A percentile compares a stretch with the other conserved stretches of the same genome.
Evolutionary conservation across 2,888 invertebrate genomes (phyloP).

Genomic region (Cryptocephalus moraei): DNA sequence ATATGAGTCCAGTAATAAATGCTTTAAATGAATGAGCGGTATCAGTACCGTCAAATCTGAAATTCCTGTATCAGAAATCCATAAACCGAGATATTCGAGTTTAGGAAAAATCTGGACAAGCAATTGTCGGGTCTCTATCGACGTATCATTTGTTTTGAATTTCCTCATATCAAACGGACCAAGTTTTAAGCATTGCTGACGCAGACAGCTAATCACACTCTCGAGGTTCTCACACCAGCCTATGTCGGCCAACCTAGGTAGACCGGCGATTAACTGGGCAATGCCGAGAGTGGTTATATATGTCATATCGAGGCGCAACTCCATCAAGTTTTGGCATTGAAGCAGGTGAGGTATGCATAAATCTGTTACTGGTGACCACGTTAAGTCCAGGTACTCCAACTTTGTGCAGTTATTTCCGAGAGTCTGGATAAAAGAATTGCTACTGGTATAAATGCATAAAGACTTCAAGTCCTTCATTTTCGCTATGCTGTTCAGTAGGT

Average conservation of each 20-base stretch:
- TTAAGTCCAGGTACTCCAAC: conserved; percentile 50
- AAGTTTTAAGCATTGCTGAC: conserved; percentile 40
- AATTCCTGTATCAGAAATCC: conserved; percentile 55
- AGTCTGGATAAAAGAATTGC: conserved; percentile 55
- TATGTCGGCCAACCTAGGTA: conserved; percentile 54
- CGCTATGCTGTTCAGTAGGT: conserved; percentile 50
- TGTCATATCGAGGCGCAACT: conserved; percentile 57
- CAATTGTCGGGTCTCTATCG: conserved; percentile 51
- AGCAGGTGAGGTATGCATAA: conserved; percentile 51
- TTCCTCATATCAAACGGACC: conserved; percentile 48
- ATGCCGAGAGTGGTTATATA: conserved; percentile 55
- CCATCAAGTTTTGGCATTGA: conserved; percentile 46
- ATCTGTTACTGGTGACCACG: conserved; percentile 61
- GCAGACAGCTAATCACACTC: conserved; percentile 51
- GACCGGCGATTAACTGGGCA: conserved; percentile 49
- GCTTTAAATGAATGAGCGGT: conserved; percentile 49
- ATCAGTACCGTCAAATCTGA: conserved; percentile 56
- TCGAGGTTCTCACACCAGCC: conserved; percentile 66
- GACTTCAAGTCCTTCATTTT: conserved; percentile 51
- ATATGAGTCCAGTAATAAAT: conserved; percentile 57
- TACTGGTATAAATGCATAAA: conserved; percentile 61
- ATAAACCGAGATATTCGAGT: conserved; percentile 53
- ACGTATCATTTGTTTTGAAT: conserved; percentile 56
- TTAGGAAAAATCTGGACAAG: conserved; percentile 58
- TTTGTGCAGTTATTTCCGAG: conserved; percentile 46